Evolutionary conservation across 2,888 invertebrate genomes (phyloP).

Genomic region (Melinopterus prodromus): DNA sequence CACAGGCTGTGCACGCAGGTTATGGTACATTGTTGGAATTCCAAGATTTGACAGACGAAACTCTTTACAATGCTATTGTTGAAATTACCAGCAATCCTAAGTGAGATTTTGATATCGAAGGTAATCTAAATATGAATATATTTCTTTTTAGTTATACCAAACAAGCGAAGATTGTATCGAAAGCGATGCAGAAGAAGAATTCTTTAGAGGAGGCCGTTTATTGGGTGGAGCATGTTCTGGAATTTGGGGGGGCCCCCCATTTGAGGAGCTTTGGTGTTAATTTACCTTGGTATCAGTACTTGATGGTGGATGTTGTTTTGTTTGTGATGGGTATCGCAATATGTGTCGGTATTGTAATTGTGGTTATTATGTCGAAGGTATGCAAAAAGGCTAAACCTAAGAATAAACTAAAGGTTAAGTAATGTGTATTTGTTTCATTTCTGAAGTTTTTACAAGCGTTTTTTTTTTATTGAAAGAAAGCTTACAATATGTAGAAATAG

Average conservation of each 20-base stretch:
- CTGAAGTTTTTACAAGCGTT: neutral
- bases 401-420: neutral
- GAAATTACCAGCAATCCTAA: slow-evolving; percentile 19
- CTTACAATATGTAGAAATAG: no score
- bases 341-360: neutral
- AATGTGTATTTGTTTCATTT: neutral
- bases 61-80: slow-evolving; percentile 14
- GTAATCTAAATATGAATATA: neutral
- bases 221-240: slow-evolving; percentile 28
- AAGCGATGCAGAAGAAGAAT: slow-evolving; percentile 11
- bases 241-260: slow-evolving; percentile 29
- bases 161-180: slow-evolving; percentile 19
- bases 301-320: slow-evolving; percentile 26
- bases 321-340: slow-evolving; percentile 15
- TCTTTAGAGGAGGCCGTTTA: slow-evolving; percentile 27
- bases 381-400: neutral
- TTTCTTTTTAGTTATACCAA: neutral
- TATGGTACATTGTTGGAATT: slow-evolving; percentile 26
- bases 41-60: slow-evolving; percentile 9
- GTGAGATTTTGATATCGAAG: neutral
- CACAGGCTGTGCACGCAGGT: slow-evolving; percentile 41
- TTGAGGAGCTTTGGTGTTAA: slow-evolving; percentile 20
- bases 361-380: neutral
- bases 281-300: slow-evolving; percentile 27
- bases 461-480: no score